Conservation (phyloP, 2,888 invertebrate species). For the Osmoderma eremita region DNA sequence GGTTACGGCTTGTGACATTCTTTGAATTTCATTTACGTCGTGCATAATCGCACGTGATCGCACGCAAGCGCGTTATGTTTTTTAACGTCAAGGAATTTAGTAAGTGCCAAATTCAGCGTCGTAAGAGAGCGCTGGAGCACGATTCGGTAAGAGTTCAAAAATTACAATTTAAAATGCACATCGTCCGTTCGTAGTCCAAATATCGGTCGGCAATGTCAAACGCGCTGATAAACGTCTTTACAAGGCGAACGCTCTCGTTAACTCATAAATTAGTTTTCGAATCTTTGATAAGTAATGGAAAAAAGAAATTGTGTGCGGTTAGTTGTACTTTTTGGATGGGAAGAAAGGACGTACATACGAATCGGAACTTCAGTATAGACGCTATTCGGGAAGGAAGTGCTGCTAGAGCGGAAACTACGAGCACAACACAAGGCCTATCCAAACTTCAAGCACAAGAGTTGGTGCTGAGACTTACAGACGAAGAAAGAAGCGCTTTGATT, state of each 20-base stretch:
- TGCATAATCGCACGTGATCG: conserved; percentile 7
- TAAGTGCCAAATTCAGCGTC: conserved; percentile 28
- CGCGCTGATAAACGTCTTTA: conserved; percentile 20
- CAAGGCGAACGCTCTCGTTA: conserved; percentile 26
- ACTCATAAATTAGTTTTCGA: conserved; percentile 29
- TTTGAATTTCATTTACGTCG: neutral
- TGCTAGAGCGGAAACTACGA: conserved; percentile 61
- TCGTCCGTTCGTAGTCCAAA: neutral
- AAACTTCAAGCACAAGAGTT: conserved; percentile 80
- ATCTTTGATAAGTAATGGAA: conserved; percentile 1
- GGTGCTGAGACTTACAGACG: conserved; percentile 75
- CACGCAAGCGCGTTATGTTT: conserved; percentile 35
- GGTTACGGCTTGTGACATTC: neutral
- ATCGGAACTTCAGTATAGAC: conserved; percentile 52
- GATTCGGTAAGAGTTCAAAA: conserved; percentile 14
- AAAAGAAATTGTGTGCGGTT: conserved; percentile 27
- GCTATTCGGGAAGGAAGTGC: conserved; percentile 56
- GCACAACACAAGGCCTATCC: conserved; percentile 63
- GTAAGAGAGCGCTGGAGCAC: conserved; percentile 24
- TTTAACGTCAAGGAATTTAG: conserved; percentile 19
- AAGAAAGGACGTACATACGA: conserved; percentile 21
- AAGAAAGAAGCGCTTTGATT: conserved; percentile 76
- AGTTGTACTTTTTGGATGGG: conserved; percentile 25
- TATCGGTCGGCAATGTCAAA: conserved; percentile 31
- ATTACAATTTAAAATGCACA: conserved; percentile 25